These are phyloP conservation scores for Ctena decussata DNA, from an alignment of 2,888 invertebrate genomes.

Conservation along the genomic window DNA sequence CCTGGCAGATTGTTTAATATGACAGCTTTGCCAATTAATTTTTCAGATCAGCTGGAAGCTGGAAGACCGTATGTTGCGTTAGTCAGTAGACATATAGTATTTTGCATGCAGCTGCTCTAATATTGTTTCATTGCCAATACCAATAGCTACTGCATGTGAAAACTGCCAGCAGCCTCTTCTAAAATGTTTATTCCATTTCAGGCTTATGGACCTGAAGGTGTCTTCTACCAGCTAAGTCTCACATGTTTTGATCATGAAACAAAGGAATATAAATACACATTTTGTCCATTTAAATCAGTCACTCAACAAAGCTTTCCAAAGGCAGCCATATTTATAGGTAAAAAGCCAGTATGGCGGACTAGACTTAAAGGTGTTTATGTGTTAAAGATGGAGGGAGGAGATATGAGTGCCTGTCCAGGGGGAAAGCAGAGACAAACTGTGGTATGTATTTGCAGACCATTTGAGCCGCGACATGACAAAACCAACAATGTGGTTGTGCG, in stretches of 20 bases:
- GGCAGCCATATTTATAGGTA: constrained; percentile 67
- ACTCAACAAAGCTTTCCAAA: constrained; percentile 71
- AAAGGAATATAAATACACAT: constrained; percentile 76
- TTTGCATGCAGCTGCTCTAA: no score
- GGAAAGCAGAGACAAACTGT: constrained; percentile 69
- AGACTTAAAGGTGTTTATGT: constrained; percentile 66
- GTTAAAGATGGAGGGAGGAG: constrained; percentile 79
- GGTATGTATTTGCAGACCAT: constrained; percentile 65
- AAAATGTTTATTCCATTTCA: no score
- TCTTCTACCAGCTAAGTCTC: constrained; percentile 79
- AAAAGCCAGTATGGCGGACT: constrained; percentile 67
- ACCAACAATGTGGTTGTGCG: no score
- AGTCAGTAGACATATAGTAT: no score
- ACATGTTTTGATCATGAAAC: constrained; percentile 73
- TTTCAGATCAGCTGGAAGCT: no score
- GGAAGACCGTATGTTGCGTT: no score
- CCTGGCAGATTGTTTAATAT: no score
- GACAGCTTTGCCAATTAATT: no score
- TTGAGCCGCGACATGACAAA: no score
- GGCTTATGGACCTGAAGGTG: constrained; percentile 81
- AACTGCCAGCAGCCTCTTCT: no score
- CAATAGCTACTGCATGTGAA: no score
- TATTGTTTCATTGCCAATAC: no score
- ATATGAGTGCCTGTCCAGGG: constrained; percentile 75
- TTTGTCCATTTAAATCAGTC: constrained; percentile 83